Evolutionary conservation across 2,797 vertebrate genomes (phyloP), one percentile per base, ranked within the genome.

Genomic region (Channa striata): DNA sequence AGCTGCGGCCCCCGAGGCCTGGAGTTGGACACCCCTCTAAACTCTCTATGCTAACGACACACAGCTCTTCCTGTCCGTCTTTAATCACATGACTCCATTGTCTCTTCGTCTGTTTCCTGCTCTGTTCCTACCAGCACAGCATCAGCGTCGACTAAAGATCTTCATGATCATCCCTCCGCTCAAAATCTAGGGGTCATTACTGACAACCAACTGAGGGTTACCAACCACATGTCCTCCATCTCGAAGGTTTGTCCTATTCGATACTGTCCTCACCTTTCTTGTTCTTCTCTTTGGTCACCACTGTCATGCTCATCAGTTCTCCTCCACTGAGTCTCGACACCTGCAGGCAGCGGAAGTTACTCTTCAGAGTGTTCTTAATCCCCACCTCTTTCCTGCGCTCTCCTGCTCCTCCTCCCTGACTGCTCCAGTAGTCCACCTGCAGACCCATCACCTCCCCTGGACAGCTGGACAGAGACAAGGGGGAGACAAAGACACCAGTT

Each of bases 251-350:
- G 25, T 30, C 25, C 25, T 30, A 4, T 30, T 4, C 6, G 6
- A 30, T 6, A 1, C 25, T 30, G 25, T 57, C 54, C 59, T 72
- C 68, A 93, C 93, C 93, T 85, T 93, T 93, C 83, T 93, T 94
- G 82, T 94, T 94, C 73, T 94, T 94, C 86, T 94, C 93, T 37
- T 93, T 93, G 48, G 78, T 92, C 63, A 94, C 93, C 60, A 94
- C 91, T 0, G 93, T 94, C 92, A 94, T 92, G 56, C 88, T 87
- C 93, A 94, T 92, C 82, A 87, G 72, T 19, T 94, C 85, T 67
- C 85, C 82, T 44, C 69, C 69, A 0, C 72, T 70, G 59, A 81
- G 48, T 37, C 82, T 76, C 3, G 77, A 91, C 47, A 93, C 93
- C 78, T 93, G 92, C 59, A 94, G 80, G 0, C 87, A 91, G 58